Percentiles rank a stretch among this genome's conserved stretches.
Evolutionary conservation across 2,113 vertebrate species (phyloP).

Genomic region (Sturnus vulgaris): DNA sequence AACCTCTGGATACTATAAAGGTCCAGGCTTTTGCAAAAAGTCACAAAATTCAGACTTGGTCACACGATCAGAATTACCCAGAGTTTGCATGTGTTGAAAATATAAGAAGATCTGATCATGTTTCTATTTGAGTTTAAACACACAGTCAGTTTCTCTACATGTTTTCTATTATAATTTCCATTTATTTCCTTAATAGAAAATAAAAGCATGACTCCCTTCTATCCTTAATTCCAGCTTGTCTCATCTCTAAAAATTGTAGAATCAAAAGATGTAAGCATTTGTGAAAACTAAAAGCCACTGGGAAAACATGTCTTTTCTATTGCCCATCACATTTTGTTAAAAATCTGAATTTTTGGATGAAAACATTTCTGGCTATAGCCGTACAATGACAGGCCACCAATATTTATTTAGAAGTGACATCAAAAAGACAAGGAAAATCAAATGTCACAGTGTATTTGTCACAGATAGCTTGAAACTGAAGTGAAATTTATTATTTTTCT

Average conservation of each 20-base stretch:
- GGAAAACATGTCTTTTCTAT: conserved; percentile 16
- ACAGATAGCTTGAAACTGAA: conserved; percentile 31
- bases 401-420: conserved; percentile 28
- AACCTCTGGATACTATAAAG: neutral
- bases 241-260: neutral
- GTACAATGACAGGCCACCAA: neutral
- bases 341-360: neutral
- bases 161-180: neutral
- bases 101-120: neutral
- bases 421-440: conserved; percentile 45
- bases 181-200: neutral
- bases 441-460: conserved; percentile 30
- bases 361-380: neutral
- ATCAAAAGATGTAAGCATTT: neutral
- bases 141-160: neutral
- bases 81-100: neutral
- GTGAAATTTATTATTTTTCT: conserved; percentile 18
- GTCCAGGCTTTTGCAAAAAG: neutral
- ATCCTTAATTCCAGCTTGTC: neutral
- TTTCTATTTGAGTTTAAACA: neutral
- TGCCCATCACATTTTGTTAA: conserved; percentile 14
- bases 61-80: neutral
- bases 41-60: neutral
- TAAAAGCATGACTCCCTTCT: neutral
- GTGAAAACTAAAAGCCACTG: conserved; percentile 22